Base-by-base conservation (phyloP, 2,113 vertebrate genomes). In the Xerus inauris region DNA sequence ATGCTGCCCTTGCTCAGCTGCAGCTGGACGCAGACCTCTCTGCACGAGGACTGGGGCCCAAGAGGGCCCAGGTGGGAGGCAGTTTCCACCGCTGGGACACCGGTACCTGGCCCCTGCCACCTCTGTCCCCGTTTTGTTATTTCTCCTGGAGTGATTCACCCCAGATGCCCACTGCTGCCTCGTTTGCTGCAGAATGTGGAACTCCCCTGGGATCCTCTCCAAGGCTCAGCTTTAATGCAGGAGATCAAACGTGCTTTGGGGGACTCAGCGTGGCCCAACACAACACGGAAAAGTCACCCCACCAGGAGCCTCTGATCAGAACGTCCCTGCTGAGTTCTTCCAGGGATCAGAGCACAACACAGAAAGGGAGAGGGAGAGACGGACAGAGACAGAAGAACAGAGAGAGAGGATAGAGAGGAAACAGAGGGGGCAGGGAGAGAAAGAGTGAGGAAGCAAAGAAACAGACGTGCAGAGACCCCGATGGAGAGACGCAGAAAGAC, bases 1-100 rank as follows among this genome's bases (percentile, higher is more conserved):
- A 28, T 5, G 9, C 8, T 2, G 40, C 10, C 54, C 2, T 0
- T 5, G n/a, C 64, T 54, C 0, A 0, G 62, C 49, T 47, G 26
- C 0, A 16, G 47, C 64, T 62, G 8, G 40, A 11, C 17, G 3
- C n/a, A 51, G 9, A 24, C 69, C 13, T 77, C 82, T 89, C 35
- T 38, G 10, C 6, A 35, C 26, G 1, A 71, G 51, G 28, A 26
- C 38, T 65, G 64, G 57, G 24, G 51, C 22, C n/a, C 64, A 62
- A 40, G 51, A 62, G 10, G 69, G 42, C 65, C 57, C n/a, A 40
- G 28, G 57, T 2, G 5, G 77, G 28, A 4, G 77, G 28, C 20
- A 19, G 12, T 13, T 4, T 69, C 65, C 73, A 12, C 40, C 2
- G 42, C 67, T 13, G 3, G 24, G 54, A 87, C 7, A 5, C 13